Percentiles rank a stretch among this genome's conserved stretches.
phyloP scores from a whole-genome alignment of 64 coral and sea anemone species.

The Montipora sp. region DNA sequence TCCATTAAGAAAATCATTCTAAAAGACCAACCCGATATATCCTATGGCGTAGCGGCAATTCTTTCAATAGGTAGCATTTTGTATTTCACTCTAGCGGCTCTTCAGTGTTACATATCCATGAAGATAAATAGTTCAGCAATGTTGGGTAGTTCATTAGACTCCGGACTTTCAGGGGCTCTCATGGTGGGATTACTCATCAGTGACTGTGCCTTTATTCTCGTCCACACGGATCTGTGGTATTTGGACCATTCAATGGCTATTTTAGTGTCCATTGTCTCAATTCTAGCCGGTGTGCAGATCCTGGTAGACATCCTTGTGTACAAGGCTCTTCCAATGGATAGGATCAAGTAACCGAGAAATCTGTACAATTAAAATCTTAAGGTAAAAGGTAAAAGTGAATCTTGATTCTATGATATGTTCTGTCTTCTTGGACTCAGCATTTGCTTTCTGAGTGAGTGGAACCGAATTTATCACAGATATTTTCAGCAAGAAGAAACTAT shows the following conservation, averaged over 20 bases:
- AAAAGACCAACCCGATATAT: background rate
- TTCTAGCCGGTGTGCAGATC: background rate
- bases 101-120: constrained; percentile 7
- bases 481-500: too few relatives aligned
- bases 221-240: constrained; percentile 29
- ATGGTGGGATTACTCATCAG: constrained; percentile 9
- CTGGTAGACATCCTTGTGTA: background rate
- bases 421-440: too few relatives aligned
- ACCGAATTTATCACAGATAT: too few relatives aligned
- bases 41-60: background rate
- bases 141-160: constrained; percentile 9
- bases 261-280: constrained; percentile 3
- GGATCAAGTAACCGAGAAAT: too few relatives aligned
- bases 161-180: background rate
- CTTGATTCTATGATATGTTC: too few relatives aligned
- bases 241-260: constrained; percentile 41
- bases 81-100: background rate
- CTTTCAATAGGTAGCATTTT: background rate
- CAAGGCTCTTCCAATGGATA: too few relatives aligned
- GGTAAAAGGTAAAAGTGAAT: too few relatives aligned
- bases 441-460: too few relatives aligned
- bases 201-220: background rate
- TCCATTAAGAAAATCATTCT: constrained; percentile 17
- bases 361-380: too few relatives aligned
- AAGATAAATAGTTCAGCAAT: constrained; percentile 26